Evolutionary conservation across 2,797 vertebrate genomes (phyloP).

Genomic region (Acanthurus lineatus): DNA sequence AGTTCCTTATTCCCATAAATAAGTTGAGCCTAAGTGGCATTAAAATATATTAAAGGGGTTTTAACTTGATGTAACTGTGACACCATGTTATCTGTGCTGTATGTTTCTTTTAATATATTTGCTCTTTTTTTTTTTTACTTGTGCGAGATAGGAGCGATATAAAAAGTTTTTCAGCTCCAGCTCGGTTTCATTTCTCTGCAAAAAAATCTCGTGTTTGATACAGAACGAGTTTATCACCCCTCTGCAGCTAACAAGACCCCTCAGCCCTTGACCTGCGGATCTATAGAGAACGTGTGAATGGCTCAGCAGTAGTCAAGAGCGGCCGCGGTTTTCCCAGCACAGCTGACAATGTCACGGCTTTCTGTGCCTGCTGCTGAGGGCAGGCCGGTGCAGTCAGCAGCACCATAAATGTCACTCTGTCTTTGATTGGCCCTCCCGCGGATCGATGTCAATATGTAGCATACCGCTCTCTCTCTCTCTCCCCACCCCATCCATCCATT

Average conservation of each 20-base stretch:
- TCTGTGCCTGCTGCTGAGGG: conserved; percentile 57
- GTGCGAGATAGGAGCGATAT: too few relatives aligned
- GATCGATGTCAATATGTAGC: conserved; percentile 82
- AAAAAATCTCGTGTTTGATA: conserved; percentile 46
- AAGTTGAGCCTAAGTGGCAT: conserved; percentile 9
- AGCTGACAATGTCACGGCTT: conserved; percentile 68
- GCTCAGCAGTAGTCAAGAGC: conserved; percentile 58
- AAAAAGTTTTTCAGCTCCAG: conserved; percentile 7
- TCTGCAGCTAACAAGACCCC: conserved; percentile 57
- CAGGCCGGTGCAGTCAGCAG: conserved; percentile 42
- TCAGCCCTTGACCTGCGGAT: conserved; percentile 49
- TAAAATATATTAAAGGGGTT: conserved; percentile 45
- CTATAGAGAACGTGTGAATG: conserved; percentile 48
- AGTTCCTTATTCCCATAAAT: conserved; percentile 21
- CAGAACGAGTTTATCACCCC: conserved; percentile 31
- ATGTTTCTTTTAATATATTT: conserved; percentile 23
- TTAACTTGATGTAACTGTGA: conserved; percentile 30
- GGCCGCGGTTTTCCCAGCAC: conserved; percentile 47
- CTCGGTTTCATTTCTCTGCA: conserved; percentile 37
- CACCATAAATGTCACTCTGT: conserved; percentile 80
- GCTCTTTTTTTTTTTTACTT: conserved; percentile 14
- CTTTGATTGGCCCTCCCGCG: conserved; percentile 78
- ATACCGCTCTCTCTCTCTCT: conserved; percentile 58
- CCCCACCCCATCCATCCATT: conserved; percentile 18
- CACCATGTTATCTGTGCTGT: conserved; percentile 36